Evolutionary conservation across 2,888 invertebrate species (phyloP), one percentile per base, ranked within the genome.

Genomic region (Apamea epomidion): DNA sequence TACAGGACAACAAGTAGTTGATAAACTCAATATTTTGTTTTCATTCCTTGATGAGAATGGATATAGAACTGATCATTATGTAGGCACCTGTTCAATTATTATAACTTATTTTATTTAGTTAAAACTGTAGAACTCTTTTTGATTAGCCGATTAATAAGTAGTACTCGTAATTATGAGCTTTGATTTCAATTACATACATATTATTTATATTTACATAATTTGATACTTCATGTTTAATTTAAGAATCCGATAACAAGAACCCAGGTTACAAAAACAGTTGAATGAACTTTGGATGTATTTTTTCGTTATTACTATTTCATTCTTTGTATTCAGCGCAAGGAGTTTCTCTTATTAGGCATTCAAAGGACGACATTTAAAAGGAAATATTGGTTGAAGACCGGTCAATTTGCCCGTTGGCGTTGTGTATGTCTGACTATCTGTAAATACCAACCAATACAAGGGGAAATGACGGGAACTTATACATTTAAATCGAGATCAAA

Each of bases 281-380:
- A 96, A 95, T 93, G 95, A 96, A 95, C 96, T 93, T 91, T 70
- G 82, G 88, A 88, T 90, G 92, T 91, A 89, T 93, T 85, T 94
- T 95, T 95, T 95, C 92, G 92, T 93, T 74, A 91, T 92, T 90
- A 92, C 82, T 77, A 91, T 91, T 91, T 91, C 88, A 92, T 91
- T 91, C 91, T 96, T 96, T 94, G 94, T 96, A 97, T 96, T 96
- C 97, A 94, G 90, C 88, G 87, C 94, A 91, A 93, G 94, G 92
- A 92, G 94, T 94, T 94, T 94, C 92, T 93, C 95, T 96, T 94
- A 96, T 97, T 97, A 96, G 90, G 93, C 91, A 97, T 97, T 96
- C 97, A 96, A 95, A 94, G 94, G 94, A 94, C 93, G 93, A 93
- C 93, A 93, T 95, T 93, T 96, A 95, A 95, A 96, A 96, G 96